Evolutionary conservation across 2,797 vertebrate genomes (phyloP), one percentile per base, ranked within the genome.

Genomic region (Danio jaintianensis): DNA sequence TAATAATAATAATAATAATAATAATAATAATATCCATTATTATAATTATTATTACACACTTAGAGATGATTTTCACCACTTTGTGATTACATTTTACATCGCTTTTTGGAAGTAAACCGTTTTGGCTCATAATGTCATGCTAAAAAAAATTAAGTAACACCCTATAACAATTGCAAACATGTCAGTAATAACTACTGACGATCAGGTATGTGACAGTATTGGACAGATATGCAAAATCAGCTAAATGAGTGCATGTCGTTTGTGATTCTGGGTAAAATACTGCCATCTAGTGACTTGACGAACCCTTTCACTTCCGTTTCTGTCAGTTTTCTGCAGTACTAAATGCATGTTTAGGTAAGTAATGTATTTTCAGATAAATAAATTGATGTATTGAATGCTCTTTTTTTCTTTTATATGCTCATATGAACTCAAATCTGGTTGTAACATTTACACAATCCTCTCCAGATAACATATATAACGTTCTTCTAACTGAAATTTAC

Each of bases 261-360:
- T 86, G 87, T 83, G 88, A 91, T 92, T 92, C 87, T 83, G 86
- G 94, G 90, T 94, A 87, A 89, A 89, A 90, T 89, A 93, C 89
- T 95, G 96, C 96, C 96, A 96, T 94, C 96, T 96, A 96, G 95
- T 93, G 96, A 87, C 88, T 79, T 18, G 1, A 50, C 71, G 43
- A 80, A 83, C 83, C 76, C 85, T 79, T 86, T 63, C 79, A 79
- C 84, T 66, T 36, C 29, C 4, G 20, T 59, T 64, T 69, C 13
- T 48, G 5, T 53, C n/a, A 42, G 38, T 18, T 42, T 40, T 16
- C n/a, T 66, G 18, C 42, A 4, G 38, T 10, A 13, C n/a, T 22
- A 5, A 10, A 53, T 10, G 5, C 15, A 38, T 13, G 22, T 8
- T n/a, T 18, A 0, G 6, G 5, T 43, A 72, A 38, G 2, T 15